Evolutionary conservation across 2,888 invertebrate genomes (phyloP).

Genomic region (Drosophila mimetica): DNA sequence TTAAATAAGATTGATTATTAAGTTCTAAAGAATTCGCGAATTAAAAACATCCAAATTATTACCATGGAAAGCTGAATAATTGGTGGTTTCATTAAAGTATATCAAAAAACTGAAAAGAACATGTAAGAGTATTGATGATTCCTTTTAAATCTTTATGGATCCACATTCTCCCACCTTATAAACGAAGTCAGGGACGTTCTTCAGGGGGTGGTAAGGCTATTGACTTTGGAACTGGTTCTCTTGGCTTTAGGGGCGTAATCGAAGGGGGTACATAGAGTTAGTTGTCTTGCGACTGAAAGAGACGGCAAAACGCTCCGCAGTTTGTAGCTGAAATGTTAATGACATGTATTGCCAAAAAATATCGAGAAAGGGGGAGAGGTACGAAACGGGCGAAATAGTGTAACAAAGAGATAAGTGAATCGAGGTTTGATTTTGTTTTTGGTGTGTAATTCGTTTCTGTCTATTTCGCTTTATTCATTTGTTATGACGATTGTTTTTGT

Average conservation of each 20-base stretch:
- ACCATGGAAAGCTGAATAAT: no score
- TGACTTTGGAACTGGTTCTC: conserved; percentile 22
- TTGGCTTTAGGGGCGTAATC: conserved; percentile 23
- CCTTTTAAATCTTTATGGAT: background rate
- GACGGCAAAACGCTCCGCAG: conserved; percentile 49
- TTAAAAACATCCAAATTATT: no score
- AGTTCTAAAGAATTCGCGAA: no score
- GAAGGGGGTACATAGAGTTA: background rate
- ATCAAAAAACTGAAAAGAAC: no score
- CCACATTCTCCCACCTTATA: background rate
- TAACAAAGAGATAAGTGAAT: conserved; percentile 1
- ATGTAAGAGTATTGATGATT: no score
- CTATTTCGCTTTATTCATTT: conserved; percentile 10
- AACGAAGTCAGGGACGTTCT: conserved; percentile 19
- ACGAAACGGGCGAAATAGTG: conserved; percentile 4
- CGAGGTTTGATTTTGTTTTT: conserved; percentile 45
- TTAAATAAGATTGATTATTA: background rate
- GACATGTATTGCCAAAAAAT: conserved; percentile 25
- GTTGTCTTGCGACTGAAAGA: conserved; percentile 22
- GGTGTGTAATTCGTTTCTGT: conserved; percentile 42
- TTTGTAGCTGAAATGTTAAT: conserved; percentile 46
- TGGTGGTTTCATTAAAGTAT: no score
- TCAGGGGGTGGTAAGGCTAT: conserved; percentile 9
- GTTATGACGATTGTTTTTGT: conserved; percentile 21
- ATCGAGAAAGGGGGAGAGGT: background rate